phyloP scores from a whole-genome alignment of 2,113 vertebrate species.

The Megalops atlanticus region DNA sequence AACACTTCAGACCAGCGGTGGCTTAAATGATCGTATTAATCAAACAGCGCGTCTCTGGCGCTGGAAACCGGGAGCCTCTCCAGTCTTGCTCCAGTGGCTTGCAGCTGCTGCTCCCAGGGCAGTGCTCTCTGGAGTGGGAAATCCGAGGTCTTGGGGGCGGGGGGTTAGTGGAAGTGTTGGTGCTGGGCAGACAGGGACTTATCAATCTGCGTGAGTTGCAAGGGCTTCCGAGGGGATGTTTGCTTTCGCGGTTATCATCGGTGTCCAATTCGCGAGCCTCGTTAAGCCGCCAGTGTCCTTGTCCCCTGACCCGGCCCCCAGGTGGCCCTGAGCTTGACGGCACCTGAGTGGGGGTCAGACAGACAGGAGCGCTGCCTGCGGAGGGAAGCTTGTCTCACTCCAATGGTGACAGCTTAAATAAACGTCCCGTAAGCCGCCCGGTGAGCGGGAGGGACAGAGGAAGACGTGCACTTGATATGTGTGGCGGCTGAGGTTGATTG shows the following conservation, averaged over 20 bases:
- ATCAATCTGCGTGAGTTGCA: no score
- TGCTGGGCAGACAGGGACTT: no score
- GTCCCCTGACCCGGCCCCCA: not conserved
- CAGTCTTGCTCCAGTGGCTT: not conserved
- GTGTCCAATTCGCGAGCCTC: not conserved
- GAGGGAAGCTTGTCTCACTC: not conserved
- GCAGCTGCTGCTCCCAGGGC: not conserved
- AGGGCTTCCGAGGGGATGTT: not conserved
- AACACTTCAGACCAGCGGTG: constrained; percentile 17
- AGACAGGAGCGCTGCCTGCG: not conserved
- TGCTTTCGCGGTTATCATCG: not conserved
- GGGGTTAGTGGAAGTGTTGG: no score
- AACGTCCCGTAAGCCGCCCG: not conserved
- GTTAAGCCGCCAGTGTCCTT: not conserved
- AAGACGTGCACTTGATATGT: constrained; percentile 34
- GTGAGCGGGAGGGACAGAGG: not conserved
- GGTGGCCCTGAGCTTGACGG: not conserved
- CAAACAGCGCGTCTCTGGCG: not conserved
- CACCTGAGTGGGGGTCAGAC: not conserved
- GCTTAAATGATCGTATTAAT: constrained; percentile 23
- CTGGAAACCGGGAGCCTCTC: not conserved
- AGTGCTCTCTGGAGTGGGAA: no score
- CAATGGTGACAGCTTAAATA: not conserved
- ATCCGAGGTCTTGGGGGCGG: no score
- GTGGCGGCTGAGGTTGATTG: constrained; percentile 34